Base-by-base conservation (phyloP, 2,797 vertebrate genomes). In the Mus caroli region DNA sequence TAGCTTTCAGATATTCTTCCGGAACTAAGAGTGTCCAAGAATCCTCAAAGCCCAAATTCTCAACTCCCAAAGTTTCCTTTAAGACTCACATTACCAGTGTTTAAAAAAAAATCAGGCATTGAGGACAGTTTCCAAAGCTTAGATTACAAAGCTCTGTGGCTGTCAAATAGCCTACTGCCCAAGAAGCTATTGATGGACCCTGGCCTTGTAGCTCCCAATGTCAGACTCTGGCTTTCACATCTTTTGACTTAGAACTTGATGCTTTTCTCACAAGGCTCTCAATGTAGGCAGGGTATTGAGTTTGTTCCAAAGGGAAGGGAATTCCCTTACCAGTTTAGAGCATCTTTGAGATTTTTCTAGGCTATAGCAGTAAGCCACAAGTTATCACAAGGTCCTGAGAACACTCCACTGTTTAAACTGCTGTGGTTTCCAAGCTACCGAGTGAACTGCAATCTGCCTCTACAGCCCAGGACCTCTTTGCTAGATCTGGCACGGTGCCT, bases 71-170 rank as follows among this genome's bases (percentile, higher is more conserved):
- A 17, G 64, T 67, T 88, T 96, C 34, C 67, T 40, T 91, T 94
- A 37, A 86, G 37, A 91, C 3, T 93, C 46, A 79, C 86, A 83
- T 83, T 50, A 64, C 4, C 28, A 71, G 3, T 88, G 76, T 60
- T 87, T 3, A 20, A 34, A 43, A 77, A 54, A n/a, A n/a, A 77
- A 46, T 31, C 50, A 43, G 88, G 28, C 5, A 85, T 37, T 80
- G 37, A 88, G 40, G 90, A 50, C 50, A 71, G 13, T n/a, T 82
- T 54, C 31, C 88, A 58, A 62, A 92, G 64, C n/a, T 91, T 97
- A 79, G 37, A 60, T 75, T 89, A 9, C 52, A 83, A 89, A 93
- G 13, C 15, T 2, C 40, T 88, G 60, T 83, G 26, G 19, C 60
- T 90, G 62, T 86, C 52, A 88, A 78, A 26, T 80, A 50, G 50